phyloP scores from a whole-genome alignment of 2,888 invertebrate species.

The Acheta domesticus region DNA sequence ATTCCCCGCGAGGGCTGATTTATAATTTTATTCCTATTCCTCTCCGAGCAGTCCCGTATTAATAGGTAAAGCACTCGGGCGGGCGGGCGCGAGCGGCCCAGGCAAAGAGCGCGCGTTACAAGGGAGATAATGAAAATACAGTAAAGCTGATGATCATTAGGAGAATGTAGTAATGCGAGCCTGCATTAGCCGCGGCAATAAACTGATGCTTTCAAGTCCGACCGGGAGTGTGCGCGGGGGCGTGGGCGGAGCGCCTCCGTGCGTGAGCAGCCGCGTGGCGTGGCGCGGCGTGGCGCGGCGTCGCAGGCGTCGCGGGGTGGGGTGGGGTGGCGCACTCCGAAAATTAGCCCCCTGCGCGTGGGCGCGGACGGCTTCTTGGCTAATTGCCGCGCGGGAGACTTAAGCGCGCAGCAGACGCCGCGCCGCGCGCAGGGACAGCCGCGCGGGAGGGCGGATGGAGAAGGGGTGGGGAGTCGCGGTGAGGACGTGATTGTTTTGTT shows the following conservation, averaged over 20 bases:
- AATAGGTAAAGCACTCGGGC: background rate
- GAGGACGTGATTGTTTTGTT: no score
- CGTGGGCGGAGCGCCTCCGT: background rate
- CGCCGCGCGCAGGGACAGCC: background rate
- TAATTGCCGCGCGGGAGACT: background rate
- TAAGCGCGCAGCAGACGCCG: background rate
- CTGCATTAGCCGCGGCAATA: background rate
- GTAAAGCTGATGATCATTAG: conserved; percentile 11
- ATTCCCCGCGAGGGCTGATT: background rate
- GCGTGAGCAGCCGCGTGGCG: background rate
- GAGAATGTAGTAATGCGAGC: background rate
- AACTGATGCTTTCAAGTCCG: background rate
- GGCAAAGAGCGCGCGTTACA: background rate
- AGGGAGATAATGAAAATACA: background rate
- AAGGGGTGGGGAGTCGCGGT: no score
- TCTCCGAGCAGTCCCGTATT: background rate
- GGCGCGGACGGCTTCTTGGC: background rate
- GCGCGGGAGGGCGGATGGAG: no score
- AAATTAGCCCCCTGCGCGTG: background rate
- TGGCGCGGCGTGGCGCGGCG: background rate
- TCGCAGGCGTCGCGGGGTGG: background rate
- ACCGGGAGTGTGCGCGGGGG: background rate
- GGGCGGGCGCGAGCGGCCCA: background rate
- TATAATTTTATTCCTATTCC: conserved; percentile 11
- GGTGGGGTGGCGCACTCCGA: no score